These are phyloP conservation scores for Malachius bipustulatus DNA, from an alignment of 2,888 invertebrate genomes.

Conservation along the genomic window DNA sequence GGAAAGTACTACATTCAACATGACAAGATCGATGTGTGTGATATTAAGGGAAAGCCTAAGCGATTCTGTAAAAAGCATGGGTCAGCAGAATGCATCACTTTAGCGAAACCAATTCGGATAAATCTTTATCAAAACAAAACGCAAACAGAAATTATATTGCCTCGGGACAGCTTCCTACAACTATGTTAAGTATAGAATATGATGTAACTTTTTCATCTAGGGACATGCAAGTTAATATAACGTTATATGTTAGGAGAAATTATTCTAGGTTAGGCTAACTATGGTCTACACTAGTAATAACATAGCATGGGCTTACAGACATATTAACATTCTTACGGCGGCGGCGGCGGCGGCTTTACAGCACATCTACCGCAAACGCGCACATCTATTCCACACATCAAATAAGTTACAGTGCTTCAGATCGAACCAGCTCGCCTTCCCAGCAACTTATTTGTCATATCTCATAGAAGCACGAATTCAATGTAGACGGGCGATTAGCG, in stretches of 20 bases:
- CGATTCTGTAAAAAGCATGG: constrained; percentile 12
- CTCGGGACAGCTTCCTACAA: constrained; percentile 34
- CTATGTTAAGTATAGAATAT: constrained; percentile 35
- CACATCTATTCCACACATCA: too few relatives aligned
- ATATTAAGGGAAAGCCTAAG: constrained; percentile 13
- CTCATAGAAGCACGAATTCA: too few relatives aligned
- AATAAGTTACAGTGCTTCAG: too few relatives aligned
- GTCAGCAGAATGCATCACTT: constrained; percentile 9
- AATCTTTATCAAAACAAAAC: constrained; percentile 15
- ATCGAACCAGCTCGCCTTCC: too few relatives aligned
- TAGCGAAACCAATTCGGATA: constrained; percentile 19
- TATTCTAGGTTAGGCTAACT: constrained; percentile 37
- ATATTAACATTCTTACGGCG: constrained; percentile 15
- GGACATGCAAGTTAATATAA: constrained; percentile 36
- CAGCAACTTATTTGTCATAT: too few relatives aligned
- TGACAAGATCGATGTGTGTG: constrained; percentile 4
- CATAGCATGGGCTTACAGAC: constrained; percentile 32
- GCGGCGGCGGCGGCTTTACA: too few relatives aligned
- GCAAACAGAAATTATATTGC: constrained; percentile 13
- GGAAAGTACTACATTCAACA: constrained; percentile 1
- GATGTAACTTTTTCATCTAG: constrained; percentile 32
- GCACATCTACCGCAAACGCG: too few relatives aligned
- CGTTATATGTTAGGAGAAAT: constrained; percentile 35
- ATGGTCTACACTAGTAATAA: constrained; percentile 35
- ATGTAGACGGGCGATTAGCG: too few relatives aligned